Percentiles rank a stretch among this genome's conserved stretches.
Evolutionary conservation across 2,797 vertebrate genomes (phyloP).

Genomic region (Menidia menidia): DNA sequence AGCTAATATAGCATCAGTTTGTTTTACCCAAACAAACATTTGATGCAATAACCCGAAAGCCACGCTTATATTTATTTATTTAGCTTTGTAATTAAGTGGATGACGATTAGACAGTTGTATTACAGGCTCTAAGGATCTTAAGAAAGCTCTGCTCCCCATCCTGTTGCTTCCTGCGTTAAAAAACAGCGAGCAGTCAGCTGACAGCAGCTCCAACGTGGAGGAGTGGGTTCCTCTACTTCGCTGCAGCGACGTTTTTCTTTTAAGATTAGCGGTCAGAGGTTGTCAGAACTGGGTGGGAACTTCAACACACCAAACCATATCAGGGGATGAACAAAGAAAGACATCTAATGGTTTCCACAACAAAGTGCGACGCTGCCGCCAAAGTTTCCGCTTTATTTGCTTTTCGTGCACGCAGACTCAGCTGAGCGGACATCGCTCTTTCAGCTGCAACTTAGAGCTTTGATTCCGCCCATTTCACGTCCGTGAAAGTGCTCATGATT

Average conservation of each 20-base stretch:
- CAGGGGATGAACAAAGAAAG: constrained; percentile 22
- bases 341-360: constrained; percentile 48
- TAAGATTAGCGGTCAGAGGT: constrained; percentile 9
- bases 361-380: constrained; percentile 53
- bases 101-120: no score
- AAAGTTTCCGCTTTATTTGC: constrained; percentile 65
- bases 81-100: no score
- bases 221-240: constrained; percentile 11
- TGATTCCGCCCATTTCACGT: constrained; percentile 8
- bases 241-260: constrained; percentile 31
- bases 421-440: constrained; percentile 2
- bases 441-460: constrained; percentile 4
- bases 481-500: neutral
- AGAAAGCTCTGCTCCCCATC: constrained; percentile 5
- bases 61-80: no score
- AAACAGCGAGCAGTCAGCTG: constrained; percentile 70
- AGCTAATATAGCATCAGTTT: neutral
- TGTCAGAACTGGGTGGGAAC: constrained; percentile 26
- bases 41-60: neutral
- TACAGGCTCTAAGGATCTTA: neutral
- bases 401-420: constrained; percentile 48
- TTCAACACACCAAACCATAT: constrained; percentile 16
- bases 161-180: constrained; percentile 17
- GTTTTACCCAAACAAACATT: neutral
- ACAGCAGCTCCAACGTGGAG: constrained; percentile 61